Evolutionary conservation across 2,888 invertebrate species (phyloP), one percentile per base, ranked within the genome.

Genomic region (Philereme vetulata): DNA sequence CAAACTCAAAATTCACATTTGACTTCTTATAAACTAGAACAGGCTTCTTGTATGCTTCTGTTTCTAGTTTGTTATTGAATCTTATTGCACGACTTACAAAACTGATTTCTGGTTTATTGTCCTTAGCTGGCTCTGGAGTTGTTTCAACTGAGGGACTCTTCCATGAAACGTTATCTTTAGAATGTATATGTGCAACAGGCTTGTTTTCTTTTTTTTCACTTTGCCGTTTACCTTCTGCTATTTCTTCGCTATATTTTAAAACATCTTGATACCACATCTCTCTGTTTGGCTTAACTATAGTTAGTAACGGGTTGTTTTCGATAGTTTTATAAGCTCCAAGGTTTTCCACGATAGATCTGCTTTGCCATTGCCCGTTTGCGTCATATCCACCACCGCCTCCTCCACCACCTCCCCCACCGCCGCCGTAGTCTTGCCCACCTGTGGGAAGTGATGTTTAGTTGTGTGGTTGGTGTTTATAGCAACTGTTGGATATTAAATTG

Each of bases 301-400:
- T 40, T 10, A 44, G 3, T n/a, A 4, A 9, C 11, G 45, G 85
- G 69, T 51, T 80, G 74, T 8, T 80, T 70, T 4, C 85, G 81
- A 68, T 76, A 71, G 5, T 75, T 66, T 76, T 73, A 49, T 58
- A 46, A 7, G 62, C 73, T 49, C 75, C 65, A 21, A 71, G 65
- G 21, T 63, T 76, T 64, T 84, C 78, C 51, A 78, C 70, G 65
- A 88, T 81, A 52, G 86, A 87, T 73, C 91, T 75, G 68, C 90
- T 90, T 71, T 89, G 91, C 92, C 91, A 92, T 72, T 92, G 92
- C 21, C 86, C 90, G 48, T 91, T 91, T 3, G 89, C 84, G 56
- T 92, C 91, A 70, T 92, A 91, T 0, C 91, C 86, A 1, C 82
- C 81, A 2, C 82, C 65, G 11, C 65, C 65, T 0, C 64, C 63